phyloP scores from a whole-genome alignment of 2,113 vertebrate genomes.

The Petaurus breviceps region DNA sequence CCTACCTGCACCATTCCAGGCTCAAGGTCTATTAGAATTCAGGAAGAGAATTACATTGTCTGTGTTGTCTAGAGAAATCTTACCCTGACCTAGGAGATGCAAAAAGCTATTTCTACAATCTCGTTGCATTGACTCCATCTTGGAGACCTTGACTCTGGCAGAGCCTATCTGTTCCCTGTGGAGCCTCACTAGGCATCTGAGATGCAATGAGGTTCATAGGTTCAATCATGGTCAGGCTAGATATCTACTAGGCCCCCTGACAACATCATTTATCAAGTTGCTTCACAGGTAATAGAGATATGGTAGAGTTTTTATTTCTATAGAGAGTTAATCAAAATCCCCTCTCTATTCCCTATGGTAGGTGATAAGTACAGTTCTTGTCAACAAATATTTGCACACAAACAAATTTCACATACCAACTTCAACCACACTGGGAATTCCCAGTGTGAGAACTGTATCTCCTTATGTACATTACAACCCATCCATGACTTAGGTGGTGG shows the following conservation, averaged over 20 bases:
- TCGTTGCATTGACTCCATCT: background rate
- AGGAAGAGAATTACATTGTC: background rate
- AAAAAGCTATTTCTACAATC: background rate
- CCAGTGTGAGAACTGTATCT: background rate
- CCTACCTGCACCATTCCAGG: background rate
- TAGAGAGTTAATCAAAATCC: background rate
- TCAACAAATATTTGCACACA: background rate
- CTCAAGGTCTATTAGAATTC: background rate
- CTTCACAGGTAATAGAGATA: background rate
- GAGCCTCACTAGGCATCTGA: background rate
- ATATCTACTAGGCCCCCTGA: background rate
- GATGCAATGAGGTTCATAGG: background rate
- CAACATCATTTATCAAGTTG: background rate
- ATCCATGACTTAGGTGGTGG: background rate
- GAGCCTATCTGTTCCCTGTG: background rate
- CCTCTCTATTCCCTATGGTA: background rate
- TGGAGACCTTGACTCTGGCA: background rate
- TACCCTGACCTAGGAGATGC: background rate
- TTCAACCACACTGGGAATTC: background rate
- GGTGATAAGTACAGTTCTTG: rapidly evolving
- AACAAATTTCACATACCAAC: rapidly evolving
- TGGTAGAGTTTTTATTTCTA: slow-evolving; percentile 4
- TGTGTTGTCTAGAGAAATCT: background rate
- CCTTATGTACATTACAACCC: background rate
- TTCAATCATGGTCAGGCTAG: background rate